A percentile compares a stretch with the other conserved stretches of the same genome.
Evolutionary conservation across 2,888 invertebrate genomes (phyloP).

Genomic region (Conops quadrifasciatus): DNA sequence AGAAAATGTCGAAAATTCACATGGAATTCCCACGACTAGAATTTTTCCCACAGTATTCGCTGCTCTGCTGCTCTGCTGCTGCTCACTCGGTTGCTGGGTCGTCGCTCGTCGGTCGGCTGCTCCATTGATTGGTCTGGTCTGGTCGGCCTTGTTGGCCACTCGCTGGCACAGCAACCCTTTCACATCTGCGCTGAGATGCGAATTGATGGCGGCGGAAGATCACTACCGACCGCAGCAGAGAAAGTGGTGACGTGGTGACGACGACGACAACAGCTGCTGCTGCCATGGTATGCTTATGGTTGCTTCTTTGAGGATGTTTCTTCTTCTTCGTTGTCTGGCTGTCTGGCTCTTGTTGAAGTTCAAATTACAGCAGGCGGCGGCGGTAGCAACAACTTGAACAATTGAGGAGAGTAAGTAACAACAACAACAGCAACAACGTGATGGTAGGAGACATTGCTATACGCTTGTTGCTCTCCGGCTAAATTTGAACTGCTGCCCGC

Average conservation of each 20-base stretch:
- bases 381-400: conserved; percentile 40
- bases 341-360: conserved; percentile 11
- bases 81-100: conserved; percentile 2
- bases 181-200: conserved; percentile 1
- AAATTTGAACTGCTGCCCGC: conserved; percentile 13
- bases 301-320: not conserved
- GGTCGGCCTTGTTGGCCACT: not conserved
- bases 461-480: not conserved
- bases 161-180: conserved; percentile 1
- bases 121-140: not conserved
- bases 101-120: not conserved
- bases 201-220: no score
- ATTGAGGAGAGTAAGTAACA: conserved; percentile 20
- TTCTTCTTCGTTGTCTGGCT: not conserved
- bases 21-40: conserved; percentile 66
- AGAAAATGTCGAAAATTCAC: conserved; percentile 64
- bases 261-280: not conserved
- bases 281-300: not conserved
- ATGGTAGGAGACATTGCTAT: not conserved
- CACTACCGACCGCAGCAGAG: no score
- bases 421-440: conserved; percentile 26
- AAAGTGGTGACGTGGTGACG: no score
- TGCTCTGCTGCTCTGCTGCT: conserved; percentile 20
- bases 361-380: conserved; percentile 51
- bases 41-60: conserved; percentile 62